Evolutionary conservation across 1,140 invertebrate species (phyloP).

Genomic region (Tetragonula clypearis): DNA sequence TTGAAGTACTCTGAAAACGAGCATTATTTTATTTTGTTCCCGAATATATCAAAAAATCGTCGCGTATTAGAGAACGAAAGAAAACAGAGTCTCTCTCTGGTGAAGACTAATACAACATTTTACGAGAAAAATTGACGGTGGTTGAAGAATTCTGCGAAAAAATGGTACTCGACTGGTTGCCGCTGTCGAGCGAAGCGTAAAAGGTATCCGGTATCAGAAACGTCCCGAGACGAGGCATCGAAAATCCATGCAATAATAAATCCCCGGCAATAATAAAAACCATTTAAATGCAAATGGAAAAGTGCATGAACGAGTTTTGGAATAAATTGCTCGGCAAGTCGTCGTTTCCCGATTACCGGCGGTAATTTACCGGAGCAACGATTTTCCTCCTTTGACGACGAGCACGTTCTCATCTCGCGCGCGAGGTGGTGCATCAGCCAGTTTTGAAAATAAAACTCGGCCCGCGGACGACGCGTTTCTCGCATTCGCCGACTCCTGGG

Average conservation of each 20-base stretch:
- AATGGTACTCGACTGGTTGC: not conserved
- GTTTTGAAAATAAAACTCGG: constrained; percentile 41
- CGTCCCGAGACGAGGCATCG: constrained; percentile 10
- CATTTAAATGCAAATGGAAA: constrained; percentile 46
- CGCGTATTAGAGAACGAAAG: too few species aligned
- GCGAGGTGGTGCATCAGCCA: constrained; percentile 21
- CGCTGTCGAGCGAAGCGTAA: not conserved
- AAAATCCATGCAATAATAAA: constrained; percentile 37
- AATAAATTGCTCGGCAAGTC: constrained; percentile 39
- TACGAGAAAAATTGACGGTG: too few species aligned
- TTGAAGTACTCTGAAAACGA: not conserved
- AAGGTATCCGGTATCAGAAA: not conserved
- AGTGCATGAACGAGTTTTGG: constrained; percentile 12
- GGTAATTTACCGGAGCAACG: not conserved
- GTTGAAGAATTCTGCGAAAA: not conserved
- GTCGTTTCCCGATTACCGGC: constrained; percentile 35
- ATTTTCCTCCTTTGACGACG: constrained; percentile 5
- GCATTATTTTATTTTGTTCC: too few species aligned
- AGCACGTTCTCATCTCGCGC: constrained; percentile 25
- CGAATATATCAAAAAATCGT: too few species aligned
- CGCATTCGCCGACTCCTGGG: not conserved
- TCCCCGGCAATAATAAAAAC: not conserved
- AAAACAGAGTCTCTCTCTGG: too few species aligned
- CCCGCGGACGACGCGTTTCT: constrained; percentile 1
- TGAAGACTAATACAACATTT: too few species aligned